A percentile compares a stretch with the other conserved stretches of the same genome.
phyloP scores from a whole-genome alignment of 2,888 invertebrate genomes.

The Elegia similella region DNA sequence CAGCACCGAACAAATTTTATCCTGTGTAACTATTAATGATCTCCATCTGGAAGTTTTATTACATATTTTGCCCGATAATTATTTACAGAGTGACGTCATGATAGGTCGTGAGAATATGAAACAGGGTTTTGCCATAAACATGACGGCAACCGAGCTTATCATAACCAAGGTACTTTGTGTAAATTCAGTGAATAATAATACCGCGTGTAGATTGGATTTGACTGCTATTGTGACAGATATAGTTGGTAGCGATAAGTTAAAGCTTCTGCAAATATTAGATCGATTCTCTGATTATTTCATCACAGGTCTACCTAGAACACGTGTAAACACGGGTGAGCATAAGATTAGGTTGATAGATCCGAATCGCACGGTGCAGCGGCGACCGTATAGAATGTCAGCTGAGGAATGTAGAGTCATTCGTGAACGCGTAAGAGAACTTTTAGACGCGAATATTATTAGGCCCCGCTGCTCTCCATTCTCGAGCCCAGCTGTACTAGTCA shows the following conservation, averaged over 20 bases:
- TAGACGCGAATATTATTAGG: too few relatives aligned
- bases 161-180: neutral
- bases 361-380: too few relatives aligned
- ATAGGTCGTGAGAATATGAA: neutral
- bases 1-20: neutral
- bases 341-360: neutral
- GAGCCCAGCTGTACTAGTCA: constrained; percentile 31
- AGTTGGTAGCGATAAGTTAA: neutral
- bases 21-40: neutral
- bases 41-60: neutral
- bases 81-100: neutral
- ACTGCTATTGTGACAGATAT: neutral
- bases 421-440: constrained; percentile 25
- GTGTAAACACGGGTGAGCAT: neutral
- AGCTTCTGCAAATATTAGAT: neutral
- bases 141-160: neutral
- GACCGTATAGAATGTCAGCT: too few relatives aligned
- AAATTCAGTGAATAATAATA: neutral
- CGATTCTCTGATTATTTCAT: neutral
- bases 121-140: neutral
- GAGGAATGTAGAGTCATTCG: constrained; percentile 28
- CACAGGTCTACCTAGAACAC: neutral
- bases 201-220: neutral
- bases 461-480: constrained; percentile 30
- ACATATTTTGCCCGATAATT: neutral